A percentile compares a stretch with the other conserved stretches of the same genome.
These are phyloP conservation scores for Enteromius afrohamiltoni DNA, from an alignment of 2,797 vertebrate genomes.

Conservation along the genomic window DNA sequence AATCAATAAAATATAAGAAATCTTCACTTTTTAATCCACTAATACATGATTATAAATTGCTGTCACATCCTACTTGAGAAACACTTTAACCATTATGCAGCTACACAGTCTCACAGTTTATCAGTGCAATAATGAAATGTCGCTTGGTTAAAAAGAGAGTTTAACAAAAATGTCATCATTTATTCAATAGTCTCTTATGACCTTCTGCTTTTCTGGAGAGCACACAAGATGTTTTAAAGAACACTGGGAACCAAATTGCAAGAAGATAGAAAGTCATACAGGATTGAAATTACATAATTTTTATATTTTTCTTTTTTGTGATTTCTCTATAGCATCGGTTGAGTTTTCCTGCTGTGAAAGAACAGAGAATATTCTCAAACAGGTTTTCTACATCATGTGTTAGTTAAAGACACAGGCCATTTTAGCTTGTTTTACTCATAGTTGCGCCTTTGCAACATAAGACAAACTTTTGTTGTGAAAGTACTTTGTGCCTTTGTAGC, in stretches of 20 bases:
- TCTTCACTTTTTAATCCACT: background rate
- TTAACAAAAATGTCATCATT: background rate
- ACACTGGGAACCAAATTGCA: background rate
- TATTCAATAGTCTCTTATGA: background rate
- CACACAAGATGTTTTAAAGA: background rate
- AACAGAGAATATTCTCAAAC: background rate
- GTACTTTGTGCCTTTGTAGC: slow-evolving; percentile 4
- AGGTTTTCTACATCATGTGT: background rate
- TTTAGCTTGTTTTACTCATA: background rate
- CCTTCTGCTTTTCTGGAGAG: background rate
- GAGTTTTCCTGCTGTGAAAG: background rate
- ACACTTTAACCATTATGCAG: slow-evolving; percentile 5
- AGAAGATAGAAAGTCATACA: background rate
- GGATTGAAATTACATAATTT: background rate
- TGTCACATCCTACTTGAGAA: background rate
- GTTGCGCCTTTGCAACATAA: background rate
- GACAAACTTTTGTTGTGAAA: background rate
- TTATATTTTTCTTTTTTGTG: background rate
- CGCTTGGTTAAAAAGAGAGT: background rate
- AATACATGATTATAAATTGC: background rate
- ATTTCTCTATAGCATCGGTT: background rate
- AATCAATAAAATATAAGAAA: background rate
- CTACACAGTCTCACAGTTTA: background rate
- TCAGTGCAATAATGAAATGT: background rate
- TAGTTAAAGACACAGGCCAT: background rate